Base-by-base conservation (phyloP, 2,797 vertebrate genomes). In the Chiroxiphia lanceolata region DNA sequence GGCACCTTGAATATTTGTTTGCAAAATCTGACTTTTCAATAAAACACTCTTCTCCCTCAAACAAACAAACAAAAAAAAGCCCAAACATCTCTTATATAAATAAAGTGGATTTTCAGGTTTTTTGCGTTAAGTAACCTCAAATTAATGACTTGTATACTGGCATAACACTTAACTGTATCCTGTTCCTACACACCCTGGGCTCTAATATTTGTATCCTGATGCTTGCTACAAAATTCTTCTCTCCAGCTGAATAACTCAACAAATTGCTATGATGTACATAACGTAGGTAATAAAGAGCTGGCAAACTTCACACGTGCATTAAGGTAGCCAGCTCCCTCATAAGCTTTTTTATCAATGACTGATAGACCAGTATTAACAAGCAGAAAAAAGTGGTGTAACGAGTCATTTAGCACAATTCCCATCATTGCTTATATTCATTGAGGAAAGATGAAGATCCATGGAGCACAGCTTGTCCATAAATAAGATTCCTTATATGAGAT, bases 211-310 rank as follows among this genome's bases (percentile, higher is more conserved):
- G 69, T 71, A 59, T 70, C 34, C 38, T 90, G 51, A 69, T 31
- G 44, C n/a, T 93, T 75, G 61, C 26, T 80, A 69, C 51, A 60
- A 91, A 92, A 90, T 53, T 83, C 26, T 89, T 88, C 72, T 93
- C 72, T 94, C 80, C 44, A 29, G 44, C 2, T 92, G 75, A 94
- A 59, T 57, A 90, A 89, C 50, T 89, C 47, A 65, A 50, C 74
- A 94, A 94, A 94, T 89, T 90, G 45, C 65, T 81, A 40, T 45
- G 51, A 74, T 53, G 60, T 82, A 71, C 80, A 67, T 89, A 91
- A 90, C 56, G 69, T 40, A 65, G 50, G 89, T 90, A 96, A 94
- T 95, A 75, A 95, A 93, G 68, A 90, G 65, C 42, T 87, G 88
- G 89, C 74, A 91, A 89, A 86, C 51, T n/a, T 86, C 82, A 89